These are phyloP conservation scores for Trachelipus rathkii DNA, from an alignment of 1,140 invertebrate species.

Conservation along the genomic window DNA sequence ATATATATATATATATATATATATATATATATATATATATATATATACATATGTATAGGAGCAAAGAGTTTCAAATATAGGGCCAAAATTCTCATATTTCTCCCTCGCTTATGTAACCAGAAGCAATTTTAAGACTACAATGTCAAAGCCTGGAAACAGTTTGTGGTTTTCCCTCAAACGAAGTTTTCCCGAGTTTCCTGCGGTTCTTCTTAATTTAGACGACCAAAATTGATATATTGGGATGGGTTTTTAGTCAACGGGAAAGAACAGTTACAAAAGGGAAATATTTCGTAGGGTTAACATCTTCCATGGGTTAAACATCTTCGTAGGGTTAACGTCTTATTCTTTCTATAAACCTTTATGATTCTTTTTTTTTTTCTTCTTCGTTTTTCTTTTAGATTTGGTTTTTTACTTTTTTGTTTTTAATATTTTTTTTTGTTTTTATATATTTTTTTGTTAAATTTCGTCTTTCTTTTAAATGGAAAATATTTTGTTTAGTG, in stretches of 20 bases:
- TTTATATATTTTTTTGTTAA: too few species aligned
- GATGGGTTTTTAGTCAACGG: too few species aligned
- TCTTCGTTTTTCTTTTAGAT: not conserved
- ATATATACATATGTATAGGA: not conserved
- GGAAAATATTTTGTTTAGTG: too few species aligned
- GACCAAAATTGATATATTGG: constrained; percentile 8
- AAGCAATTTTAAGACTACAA: not conserved
- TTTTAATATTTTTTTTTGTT: not conserved
- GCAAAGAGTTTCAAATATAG: not conserved
- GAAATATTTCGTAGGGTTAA: too few species aligned
- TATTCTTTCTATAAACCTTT: too few species aligned
- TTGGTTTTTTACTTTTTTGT: not conserved
- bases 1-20: constrained; percentile 7
- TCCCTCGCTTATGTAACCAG: not conserved
- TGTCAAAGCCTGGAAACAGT: not conserved
- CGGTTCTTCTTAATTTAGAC: not conserved
- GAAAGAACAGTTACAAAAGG: too few species aligned
- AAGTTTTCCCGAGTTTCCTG: not conserved
- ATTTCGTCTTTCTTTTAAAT: too few species aligned
- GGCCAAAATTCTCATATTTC: not conserved
- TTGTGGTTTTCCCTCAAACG: not conserved
- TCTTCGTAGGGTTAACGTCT: too few species aligned
- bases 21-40: constrained; percentile 10
- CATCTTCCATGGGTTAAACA: too few species aligned
- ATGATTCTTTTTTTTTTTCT: too few species aligned